Evolutionary conservation across 2,797 vertebrate genomes (phyloP).

Genomic region (Holocentrus rufus): DNA sequence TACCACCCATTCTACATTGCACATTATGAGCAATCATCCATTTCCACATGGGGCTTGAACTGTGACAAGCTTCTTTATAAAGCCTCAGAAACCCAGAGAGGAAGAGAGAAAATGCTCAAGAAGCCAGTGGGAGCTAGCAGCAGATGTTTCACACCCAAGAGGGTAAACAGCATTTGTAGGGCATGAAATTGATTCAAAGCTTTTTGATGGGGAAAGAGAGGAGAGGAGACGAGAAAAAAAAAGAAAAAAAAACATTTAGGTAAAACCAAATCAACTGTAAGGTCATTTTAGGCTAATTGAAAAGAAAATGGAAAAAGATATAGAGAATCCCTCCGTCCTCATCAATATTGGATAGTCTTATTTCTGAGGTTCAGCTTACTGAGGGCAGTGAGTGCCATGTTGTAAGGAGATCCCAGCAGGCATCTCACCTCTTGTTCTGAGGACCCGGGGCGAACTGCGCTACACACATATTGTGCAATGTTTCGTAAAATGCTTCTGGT

Average conservation of each 20-base stretch:
- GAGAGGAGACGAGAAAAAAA: constrained; percentile 6
- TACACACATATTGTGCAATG: constrained; percentile 61
- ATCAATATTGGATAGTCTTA: constrained; percentile 28
- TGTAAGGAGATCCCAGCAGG: constrained; percentile 53
- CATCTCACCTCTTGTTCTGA: constrained; percentile 52
- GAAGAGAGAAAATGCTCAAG: constrained; percentile 42
- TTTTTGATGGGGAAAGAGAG: constrained; percentile 70
- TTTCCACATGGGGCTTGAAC: constrained; percentile 37
- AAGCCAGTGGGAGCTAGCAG: constrained; percentile 58
- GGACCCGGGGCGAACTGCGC: constrained; percentile 45
- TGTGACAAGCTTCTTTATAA: constrained; percentile 50
- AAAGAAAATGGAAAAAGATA: constrained; percentile 18
- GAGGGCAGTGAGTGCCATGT: constrained; percentile 10
- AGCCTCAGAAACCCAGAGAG: constrained; percentile 17
- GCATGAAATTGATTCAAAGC: constrained; percentile 80
- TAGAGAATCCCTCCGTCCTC: background rate
- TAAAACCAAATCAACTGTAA: constrained; percentile 49
- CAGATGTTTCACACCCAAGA: constrained; percentile 78
- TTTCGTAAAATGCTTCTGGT: constrained; percentile 50
- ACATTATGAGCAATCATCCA: constrained; percentile 52
- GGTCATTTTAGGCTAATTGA: constrained; percentile 60
- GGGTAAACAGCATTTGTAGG: constrained; percentile 81
- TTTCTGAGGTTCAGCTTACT: constrained; percentile 1
- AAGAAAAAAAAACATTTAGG: constrained; percentile 43
- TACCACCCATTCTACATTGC: constrained; percentile 25